Evolutionary conservation across 2,113 vertebrate species (phyloP).

Genomic region (Vombatus ursinus): DNA sequence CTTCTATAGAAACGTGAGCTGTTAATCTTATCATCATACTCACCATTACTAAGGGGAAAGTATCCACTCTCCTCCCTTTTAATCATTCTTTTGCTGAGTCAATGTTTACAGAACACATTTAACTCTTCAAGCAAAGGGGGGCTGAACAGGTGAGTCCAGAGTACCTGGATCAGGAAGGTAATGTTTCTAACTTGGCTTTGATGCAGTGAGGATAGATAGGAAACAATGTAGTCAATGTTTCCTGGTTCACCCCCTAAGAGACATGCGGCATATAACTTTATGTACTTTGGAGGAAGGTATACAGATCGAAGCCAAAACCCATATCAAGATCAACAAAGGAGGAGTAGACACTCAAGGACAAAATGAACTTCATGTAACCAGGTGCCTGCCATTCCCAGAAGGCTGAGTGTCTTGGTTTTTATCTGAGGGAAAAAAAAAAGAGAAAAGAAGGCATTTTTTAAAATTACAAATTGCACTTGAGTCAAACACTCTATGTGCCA

Average conservation of each 20-base stretch:
- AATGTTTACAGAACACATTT: not conserved
- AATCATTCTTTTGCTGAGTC: too few relatives aligned
- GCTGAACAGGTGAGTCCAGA: not conserved
- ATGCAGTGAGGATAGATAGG: not conserved
- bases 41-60: not conserved
- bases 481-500: not conserved
- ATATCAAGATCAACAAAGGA: conserved; percentile 13
- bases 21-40: not conserved
- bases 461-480: not conserved
- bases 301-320: not conserved
- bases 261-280: not conserved
- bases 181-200: not conserved
- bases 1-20: not conserved
- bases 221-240: not conserved
- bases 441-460: not conserved
- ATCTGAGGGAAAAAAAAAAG: not conserved
- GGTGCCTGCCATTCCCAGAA: conserved; percentile 1
- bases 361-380: not conserved
- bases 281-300: not conserved
- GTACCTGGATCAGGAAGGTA: not conserved
- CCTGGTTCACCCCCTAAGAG: not conserved
- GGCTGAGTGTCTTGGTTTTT: not conserved
- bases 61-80: not conserved
- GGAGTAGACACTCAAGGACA: not conserved
- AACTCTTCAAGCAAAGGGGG: not conserved